Evolutionary conservation across 2,888 invertebrate genomes (phyloP), one percentile per base, ranked within the genome.

Genomic region (Antheraea yamamai): DNA sequence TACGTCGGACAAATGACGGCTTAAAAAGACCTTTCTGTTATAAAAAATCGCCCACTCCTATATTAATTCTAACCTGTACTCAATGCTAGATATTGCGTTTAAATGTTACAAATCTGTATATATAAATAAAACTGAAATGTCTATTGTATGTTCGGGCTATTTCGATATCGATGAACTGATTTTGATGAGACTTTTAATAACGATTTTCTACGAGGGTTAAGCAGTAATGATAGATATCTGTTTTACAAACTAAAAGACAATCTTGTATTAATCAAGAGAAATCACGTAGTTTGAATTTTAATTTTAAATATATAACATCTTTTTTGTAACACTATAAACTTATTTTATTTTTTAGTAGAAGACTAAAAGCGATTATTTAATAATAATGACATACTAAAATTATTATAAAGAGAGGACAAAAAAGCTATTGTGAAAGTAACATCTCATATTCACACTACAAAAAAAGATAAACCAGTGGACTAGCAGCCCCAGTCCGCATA

Each of bases 401-500:
- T 26, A 26, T 64, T 64, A 23, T 64, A 12, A 26, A 26, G 12
- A 26, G 6, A 64, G 23, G 26, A 64, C 64, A 64, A 64, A 64
- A 47, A 64, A 8, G 64, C 26, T 64, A 64, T 64, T 64, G 26
- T 64, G 26, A 26, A 64, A 64, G 14, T 64, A 64, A 64, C 64
- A 64, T 64, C 64, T 64, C 64, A 64, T 64, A 64, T 64, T 64
- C 64, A 26, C 26, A 64, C 64, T 26, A 26, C 26, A 64, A 64
- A 64, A 64, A 64, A 64, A 64, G 26, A 64, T 64, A 64, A 64
- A 26, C 64, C 64, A 26, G 64, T 64, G 26, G 23, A 55, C 20
- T 12, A 14, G 26, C 52, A 52, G 20, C 51, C 52, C 51, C 52
- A 73, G 79, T 80, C 87, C 88, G 84, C 82, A 82, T 84, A 82